Conservation (phyloP, 1,140 invertebrate genomes). For the Lepidurus apus region DNA sequence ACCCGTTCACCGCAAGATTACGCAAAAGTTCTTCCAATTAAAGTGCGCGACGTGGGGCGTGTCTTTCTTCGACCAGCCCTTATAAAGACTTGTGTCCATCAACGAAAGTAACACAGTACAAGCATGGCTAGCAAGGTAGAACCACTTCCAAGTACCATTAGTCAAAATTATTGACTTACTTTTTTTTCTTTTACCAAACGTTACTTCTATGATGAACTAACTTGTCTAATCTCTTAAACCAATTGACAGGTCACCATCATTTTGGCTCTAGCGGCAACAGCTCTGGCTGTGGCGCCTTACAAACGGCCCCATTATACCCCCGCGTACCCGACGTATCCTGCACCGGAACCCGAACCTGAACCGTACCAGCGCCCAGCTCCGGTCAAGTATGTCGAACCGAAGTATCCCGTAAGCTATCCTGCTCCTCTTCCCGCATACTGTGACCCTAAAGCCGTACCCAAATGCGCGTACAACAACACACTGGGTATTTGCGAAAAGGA, state of each 20-base stretch:
- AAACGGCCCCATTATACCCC: constrained; percentile 35
- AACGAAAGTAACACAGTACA: not conserved
- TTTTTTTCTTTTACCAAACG: too few relatives aligned
- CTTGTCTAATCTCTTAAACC: not conserved
- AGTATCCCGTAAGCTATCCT: constrained; percentile 23
- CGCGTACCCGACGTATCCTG: constrained; percentile 35
- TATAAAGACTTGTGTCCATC: not conserved
- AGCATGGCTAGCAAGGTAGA: constrained; percentile 7
- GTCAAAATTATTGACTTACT: not conserved
- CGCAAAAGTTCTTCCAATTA: not conserved
- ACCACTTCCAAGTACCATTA: not conserved
- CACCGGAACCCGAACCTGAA: constrained; percentile 22
- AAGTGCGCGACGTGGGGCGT: not conserved
- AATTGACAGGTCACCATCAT: not conserved
- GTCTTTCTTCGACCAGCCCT: not conserved
- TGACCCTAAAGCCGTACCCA: constrained; percentile 37
- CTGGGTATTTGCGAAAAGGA: constrained; percentile 37
- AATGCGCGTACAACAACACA: constrained; percentile 37
- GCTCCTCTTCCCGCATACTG: constrained; percentile 35
- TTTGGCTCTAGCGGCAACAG: not conserved
- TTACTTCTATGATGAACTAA: too few relatives aligned
- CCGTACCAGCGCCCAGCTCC: constrained; percentile 24
- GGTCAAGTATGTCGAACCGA: constrained; percentile 21
- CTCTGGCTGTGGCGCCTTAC: constrained; percentile 16
- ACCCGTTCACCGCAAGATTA: not conserved